Evolutionary conservation across 37 sponge, comb jelly and placozoan species (phyloP).

Genomic region (Crambe crambe): DNA sequence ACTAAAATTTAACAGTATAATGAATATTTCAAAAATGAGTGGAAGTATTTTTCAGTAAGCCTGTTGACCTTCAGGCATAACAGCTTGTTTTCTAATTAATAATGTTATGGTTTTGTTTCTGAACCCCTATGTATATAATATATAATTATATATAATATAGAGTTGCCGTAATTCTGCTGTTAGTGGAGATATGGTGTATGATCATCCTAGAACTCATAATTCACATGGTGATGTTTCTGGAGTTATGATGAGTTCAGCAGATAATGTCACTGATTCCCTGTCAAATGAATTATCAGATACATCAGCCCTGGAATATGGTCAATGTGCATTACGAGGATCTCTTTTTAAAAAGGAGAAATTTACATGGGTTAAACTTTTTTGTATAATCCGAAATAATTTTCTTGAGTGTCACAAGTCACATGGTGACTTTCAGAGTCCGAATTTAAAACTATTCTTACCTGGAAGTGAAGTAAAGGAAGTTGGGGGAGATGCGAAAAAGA

Average conservation of each 20-base stretch:
- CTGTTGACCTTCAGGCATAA: too few species aligned
- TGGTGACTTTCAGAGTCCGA: not conserved
- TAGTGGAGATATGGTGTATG: not conserved
- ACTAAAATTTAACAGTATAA: too few species aligned
- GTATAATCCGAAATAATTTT: slow-evolving; percentile 60
- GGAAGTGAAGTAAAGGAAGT: slow-evolving; percentile 32
- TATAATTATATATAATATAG: slow-evolving; percentile 1
- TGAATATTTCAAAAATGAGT: not conserved
- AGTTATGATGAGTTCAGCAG: not conserved
- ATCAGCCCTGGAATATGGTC: slow-evolving; percentile 34
- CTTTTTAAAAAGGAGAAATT: slow-evolving; percentile 58
- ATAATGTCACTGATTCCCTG: not conserved
- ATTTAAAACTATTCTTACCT: slow-evolving; percentile 58
- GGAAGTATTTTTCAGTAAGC: not conserved
- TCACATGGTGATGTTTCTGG: not conserved
- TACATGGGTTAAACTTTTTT: slow-evolving; percentile 53
- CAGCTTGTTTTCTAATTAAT: too few species aligned
- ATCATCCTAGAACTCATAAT: slow-evolving; percentile 8
- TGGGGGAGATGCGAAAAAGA: slow-evolving; percentile 41
- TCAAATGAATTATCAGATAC: not conserved
- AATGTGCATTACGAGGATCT: slow-evolving; percentile 37
- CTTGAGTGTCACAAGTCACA: slow-evolving; percentile 64
- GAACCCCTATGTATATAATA: too few species aligned
- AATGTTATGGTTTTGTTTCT: not conserved
- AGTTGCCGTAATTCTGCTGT: slow-evolving; percentile 20